Percentiles rank a stretch among this genome's conserved stretches.
phyloP scores from a whole-genome alignment of 2,113 vertebrate genomes.

The Formicarius rufipectus region DNA sequence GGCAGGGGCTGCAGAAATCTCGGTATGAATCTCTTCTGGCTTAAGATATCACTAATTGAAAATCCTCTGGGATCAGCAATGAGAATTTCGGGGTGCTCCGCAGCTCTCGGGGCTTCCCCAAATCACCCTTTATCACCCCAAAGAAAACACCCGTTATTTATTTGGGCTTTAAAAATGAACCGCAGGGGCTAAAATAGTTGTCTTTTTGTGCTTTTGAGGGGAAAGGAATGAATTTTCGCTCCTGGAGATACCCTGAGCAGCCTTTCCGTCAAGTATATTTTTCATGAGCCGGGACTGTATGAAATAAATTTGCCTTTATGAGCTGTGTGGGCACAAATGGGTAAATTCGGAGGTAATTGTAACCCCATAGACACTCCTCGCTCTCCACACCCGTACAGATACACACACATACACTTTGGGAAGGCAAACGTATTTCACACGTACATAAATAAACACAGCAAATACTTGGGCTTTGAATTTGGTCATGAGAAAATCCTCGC shows the following conservation, averaged over 20 bases:
- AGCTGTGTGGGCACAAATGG: background rate
- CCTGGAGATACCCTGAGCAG: background rate
- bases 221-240: background rate
- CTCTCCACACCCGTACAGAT: background rate
- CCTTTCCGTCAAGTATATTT: background rate
- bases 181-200: background rate
- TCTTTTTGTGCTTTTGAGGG: fast-evolving
- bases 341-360: background rate
- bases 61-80: background rate
- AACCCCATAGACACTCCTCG: background rate
- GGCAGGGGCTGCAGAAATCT: background rate
- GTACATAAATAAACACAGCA: background rate
- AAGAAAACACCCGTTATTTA: background rate
- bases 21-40: fast-evolving
- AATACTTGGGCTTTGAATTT: slow-evolving; percentile 43
- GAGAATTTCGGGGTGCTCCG: background rate
- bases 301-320: background rate
- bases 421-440: slow-evolving; percentile 22
- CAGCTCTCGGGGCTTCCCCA: background rate
- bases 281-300: background rate
- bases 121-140: background rate
- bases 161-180: background rate
- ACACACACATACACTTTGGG: background rate
- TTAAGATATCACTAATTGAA: background rate
- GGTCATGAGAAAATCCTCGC: background rate